Conservation (phyloP, 2,888 invertebrate genomes). For the Nomada flava region DNA sequence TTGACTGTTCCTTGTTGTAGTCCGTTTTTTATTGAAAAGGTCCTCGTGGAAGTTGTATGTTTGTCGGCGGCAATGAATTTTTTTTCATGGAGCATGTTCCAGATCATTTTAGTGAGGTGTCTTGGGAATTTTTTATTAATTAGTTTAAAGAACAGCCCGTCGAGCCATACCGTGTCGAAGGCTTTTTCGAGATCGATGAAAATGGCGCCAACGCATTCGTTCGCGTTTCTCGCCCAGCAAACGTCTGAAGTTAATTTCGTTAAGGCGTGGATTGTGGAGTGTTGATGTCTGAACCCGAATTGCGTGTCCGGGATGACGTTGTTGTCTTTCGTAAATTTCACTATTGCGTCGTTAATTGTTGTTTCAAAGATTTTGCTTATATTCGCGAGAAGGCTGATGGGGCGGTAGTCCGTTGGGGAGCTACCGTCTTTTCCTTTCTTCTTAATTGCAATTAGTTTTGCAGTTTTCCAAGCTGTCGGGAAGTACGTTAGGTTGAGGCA, state of each 20-base stretch:
- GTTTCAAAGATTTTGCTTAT: constrained; percentile 8
- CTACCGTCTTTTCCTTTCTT: constrained; percentile 1
- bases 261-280: not conserved
- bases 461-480: constrained; percentile 14
- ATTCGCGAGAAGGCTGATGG: constrained; percentile 4
- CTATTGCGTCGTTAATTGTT: not conserved
- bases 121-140: constrained; percentile 38
- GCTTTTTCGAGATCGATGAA: constrained; percentile 34
- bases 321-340: not conserved
- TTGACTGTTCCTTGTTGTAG: constrained; percentile 4
- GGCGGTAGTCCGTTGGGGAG: constrained; percentile 12
- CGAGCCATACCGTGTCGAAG: too few species aligned
- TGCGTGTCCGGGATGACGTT: not conserved
- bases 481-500: constrained; percentile 12
- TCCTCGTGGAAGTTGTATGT: not conserved
- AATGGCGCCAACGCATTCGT: not conserved
- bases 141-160: constrained; percentile 26
- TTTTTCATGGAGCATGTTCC: constrained; percentile 28
- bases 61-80: constrained; percentile 2
- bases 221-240: not conserved
- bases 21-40: constrained; percentile 9
- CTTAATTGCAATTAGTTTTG: constrained; percentile 1
- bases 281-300: not conserved
- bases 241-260: not conserved
- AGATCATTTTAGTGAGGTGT: constrained; percentile 17